Base-by-base conservation (phyloP, 2,888 invertebrate species). In the Melanotus villosus region DNA sequence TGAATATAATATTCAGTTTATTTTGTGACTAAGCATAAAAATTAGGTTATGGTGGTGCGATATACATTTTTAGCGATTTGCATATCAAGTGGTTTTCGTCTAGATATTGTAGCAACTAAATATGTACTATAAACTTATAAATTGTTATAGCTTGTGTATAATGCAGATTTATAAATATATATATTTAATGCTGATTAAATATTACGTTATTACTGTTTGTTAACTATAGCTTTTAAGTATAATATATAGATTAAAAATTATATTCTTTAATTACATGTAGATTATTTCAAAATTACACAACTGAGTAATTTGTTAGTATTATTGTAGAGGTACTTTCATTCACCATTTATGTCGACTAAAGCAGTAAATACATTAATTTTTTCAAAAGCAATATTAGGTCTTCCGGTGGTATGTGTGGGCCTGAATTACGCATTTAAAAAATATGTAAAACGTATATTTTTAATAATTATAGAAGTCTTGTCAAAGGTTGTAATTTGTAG, bases 101-200 rank as follows among this genome's bases (percentile, higher is more conserved):
- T 47, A 64, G 38, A 32, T 16, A 19, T 64, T 18, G 26, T 58
- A 43, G 26, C 6, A 56, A 47, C 7, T 16, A 16, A 21, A 36
- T 23, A 56, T 64, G 64, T 64, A 54, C 43, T 64, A 64, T 65
- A 56, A 64, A 52, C n/a, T n/a, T 64, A 64, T 65, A 26, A 26
- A 56, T 41, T 57, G 65, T 65, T 65, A 65, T 63, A 30, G 65
- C 65, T 65, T 65, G 21, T 65, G 65, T 65, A 65, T 45, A n/a
- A 65, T 65, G 65, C 57, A 65, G 41, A 45, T 57, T 52, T 52
- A 52, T 52, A 3, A 16, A 10, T 18, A 32, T 65, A 43, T 43
- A 30, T 41, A 41, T 45, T 65, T 16, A 63, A 52, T 41, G 18
- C 52, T 63, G 32, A 45, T 3, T 52, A 50, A 21, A 52, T 50